Evolutionary conservation across 2,888 invertebrate species (phyloP).

Genomic region (Habrosyne pyritoides): DNA sequence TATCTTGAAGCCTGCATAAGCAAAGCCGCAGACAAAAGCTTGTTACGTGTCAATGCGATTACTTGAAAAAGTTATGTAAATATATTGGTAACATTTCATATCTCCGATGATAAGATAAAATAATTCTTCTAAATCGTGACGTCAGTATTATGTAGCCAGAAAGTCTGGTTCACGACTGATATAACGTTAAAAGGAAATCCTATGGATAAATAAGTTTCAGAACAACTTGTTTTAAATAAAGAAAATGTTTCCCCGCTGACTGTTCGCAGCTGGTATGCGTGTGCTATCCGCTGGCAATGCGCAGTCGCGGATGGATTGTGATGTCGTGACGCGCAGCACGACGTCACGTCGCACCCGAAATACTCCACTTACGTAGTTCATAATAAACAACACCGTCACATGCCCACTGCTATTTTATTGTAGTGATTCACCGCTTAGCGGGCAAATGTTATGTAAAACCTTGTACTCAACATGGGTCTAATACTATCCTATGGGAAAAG

Average conservation of each 20-base stretch:
- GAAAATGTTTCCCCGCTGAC: not conserved
- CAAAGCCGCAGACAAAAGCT: too few relatives aligned
- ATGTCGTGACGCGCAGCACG: conserved; percentile 17
- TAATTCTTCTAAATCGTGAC: not conserved
- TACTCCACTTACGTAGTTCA: conserved; percentile 14
- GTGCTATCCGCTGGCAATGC: not conserved
- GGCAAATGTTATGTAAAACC: conserved; percentile 25
- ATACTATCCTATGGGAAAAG: not conserved
- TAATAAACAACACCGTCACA: conserved; percentile 17
- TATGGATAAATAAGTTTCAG: not conserved
- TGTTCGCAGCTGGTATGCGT: not conserved
- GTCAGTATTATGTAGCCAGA: not conserved
- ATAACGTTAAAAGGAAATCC: not conserved
- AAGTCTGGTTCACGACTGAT: not conserved
- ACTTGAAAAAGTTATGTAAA: not conserved
- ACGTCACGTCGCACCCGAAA: conserved; percentile 24
- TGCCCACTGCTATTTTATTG: conserved; percentile 13
- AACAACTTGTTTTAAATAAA: not conserved
- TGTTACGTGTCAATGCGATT: not conserved
- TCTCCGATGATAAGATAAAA: not conserved
- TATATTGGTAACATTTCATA: not conserved
- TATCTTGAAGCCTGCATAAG: too few relatives aligned
- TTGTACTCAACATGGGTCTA: not conserved
- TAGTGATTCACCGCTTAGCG: conserved; percentile 33
- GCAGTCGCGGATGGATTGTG: conserved; percentile 7